Evolutionary conservation across 2,113 vertebrate species (phyloP), one percentile per base, ranked within the genome.

Genomic region (Poeciliopsis turrubarensis): DNA sequence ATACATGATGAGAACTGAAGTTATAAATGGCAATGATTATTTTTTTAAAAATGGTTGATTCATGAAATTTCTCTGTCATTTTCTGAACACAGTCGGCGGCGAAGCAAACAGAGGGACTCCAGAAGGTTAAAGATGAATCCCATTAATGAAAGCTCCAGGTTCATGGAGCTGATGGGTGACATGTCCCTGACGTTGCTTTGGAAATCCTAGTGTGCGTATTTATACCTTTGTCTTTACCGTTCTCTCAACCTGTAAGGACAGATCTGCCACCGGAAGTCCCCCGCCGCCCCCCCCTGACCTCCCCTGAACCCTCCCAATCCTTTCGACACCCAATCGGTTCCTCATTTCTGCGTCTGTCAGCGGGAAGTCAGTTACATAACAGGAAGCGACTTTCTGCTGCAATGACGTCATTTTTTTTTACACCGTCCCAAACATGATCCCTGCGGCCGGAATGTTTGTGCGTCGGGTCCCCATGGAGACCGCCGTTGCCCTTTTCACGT

Each of bases 131-230:
- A 84, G 57, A 85, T 73, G 75, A 72, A 70, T 66, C 73, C 44
- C 68, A 76, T 71, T 81, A 67, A 80, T 78, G 75, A 82, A 70
- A 80, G 76, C 75, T 27, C 61, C 9, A 72, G 78, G 66, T 80
- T 86, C 39, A 60, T 75, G 67, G 44, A 30, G 76, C 78, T 54
- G 62, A 85, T 69, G 74, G 77, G 65, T 75, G 57, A 60, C 64
- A 69, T 31, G 27, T 72, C 73, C 44, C 62, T 80, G 71, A 67
- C 19, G 37, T 79, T 70, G 76, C 83, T 91, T 92, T 91, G 90
- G 87, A 91, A 82, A 86, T 81, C 51, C 85, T 89, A 82, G 83
- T 82, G 86, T 87, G 83, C 82, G 12, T 74, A 68, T 30, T 62
- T 67, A 34, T 65, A 27, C 29, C 22, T 17, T 34, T 57, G 72